phyloP scores from a whole-genome alignment of 2,113 vertebrate species.

The Ophiodon elongatus region DNA sequence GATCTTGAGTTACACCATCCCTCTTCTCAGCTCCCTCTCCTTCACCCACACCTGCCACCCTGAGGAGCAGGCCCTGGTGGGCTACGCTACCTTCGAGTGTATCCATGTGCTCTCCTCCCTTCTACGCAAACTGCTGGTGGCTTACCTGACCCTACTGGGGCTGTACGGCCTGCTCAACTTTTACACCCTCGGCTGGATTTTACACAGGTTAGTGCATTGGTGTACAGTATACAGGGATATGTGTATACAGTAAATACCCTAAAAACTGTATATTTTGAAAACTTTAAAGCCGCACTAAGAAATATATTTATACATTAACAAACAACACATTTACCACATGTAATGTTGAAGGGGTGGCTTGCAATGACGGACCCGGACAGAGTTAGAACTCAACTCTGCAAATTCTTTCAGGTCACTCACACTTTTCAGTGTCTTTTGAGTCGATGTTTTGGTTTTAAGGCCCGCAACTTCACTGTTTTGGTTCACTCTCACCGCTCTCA shows the following conservation, averaged over 20 bases:
- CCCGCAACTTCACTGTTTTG: background rate
- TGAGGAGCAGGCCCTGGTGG: constrained; percentile 74
- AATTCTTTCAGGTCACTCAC: background rate
- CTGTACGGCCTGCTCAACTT: constrained; percentile 82
- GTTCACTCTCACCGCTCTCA: no score
- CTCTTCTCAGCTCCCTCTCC: constrained; percentile 81
- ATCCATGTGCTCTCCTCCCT: constrained; percentile 86
- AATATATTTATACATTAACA: background rate
- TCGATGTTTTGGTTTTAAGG: background rate
- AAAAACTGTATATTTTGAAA: background rate
- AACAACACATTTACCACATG: background rate
- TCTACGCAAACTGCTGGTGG: constrained; percentile 83
- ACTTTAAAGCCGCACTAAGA: background rate
- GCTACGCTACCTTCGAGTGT: constrained; percentile 84
- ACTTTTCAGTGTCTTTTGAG: background rate
- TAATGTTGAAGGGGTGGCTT: background rate
- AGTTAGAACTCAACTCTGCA: background rate
- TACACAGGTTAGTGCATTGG: constrained; percentile 72
- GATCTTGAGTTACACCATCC: constrained; percentile 85
- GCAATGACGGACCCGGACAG: background rate
- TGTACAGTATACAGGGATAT: background rate
- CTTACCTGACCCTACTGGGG: constrained; percentile 82
- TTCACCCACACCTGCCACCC: constrained; percentile 83
- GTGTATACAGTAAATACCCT: no score
- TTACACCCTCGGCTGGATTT: constrained; percentile 86